Percentiles rank a stretch among this genome's conserved stretches.
These are phyloP conservation scores for Dryas iulia DNA, from an alignment of 1,140 invertebrate genomes.

Conservation along the genomic window DNA sequence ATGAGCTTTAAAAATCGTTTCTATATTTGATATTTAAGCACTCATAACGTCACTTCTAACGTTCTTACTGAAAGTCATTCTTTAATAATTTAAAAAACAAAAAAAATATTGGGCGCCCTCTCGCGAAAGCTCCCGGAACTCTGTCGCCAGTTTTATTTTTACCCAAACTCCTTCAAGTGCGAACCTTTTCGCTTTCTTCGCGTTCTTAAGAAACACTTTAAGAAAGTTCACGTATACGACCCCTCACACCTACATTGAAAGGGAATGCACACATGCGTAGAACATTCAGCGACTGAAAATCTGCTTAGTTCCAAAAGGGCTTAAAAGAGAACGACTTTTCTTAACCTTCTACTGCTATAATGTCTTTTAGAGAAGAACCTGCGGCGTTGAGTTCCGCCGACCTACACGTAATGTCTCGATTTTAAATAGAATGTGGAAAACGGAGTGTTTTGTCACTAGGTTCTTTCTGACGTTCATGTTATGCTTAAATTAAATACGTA, in stretches of 20 bases:
- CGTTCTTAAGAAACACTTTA: slow-evolving; percentile 74
- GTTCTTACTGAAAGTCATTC: neutral
- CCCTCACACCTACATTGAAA: slow-evolving; percentile 53
- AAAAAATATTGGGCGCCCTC: slow-evolving; percentile 52
- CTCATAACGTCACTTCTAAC: no score
- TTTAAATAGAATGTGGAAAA: no score
- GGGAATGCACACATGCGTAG: neutral
- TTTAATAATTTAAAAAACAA: neutral
- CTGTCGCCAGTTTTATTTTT: slow-evolving; percentile 59
- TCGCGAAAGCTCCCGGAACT: slow-evolving; percentile 48
- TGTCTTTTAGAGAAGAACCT: neutral
- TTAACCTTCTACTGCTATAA: neutral
- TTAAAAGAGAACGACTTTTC: slow-evolving; percentile 14
- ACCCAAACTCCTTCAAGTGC: slow-evolving; percentile 71
- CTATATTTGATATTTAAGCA: no score
- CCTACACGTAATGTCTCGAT: no score
- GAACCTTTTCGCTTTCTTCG: slow-evolving; percentile 77
- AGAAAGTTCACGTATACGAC: slow-evolving; percentile 63
- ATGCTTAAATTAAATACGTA: neutral
- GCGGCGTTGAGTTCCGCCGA: no score
- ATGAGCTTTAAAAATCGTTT: no score
- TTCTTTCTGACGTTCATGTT: no score
- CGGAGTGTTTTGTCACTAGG: no score
- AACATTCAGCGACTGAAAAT: neutral
- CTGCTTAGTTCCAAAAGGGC: slow-evolving; percentile 36